Evolutionary conservation across 2,113 vertebrate genomes (phyloP), one percentile per base, ranked within the genome.

Genomic region (Otus sunia): DNA sequence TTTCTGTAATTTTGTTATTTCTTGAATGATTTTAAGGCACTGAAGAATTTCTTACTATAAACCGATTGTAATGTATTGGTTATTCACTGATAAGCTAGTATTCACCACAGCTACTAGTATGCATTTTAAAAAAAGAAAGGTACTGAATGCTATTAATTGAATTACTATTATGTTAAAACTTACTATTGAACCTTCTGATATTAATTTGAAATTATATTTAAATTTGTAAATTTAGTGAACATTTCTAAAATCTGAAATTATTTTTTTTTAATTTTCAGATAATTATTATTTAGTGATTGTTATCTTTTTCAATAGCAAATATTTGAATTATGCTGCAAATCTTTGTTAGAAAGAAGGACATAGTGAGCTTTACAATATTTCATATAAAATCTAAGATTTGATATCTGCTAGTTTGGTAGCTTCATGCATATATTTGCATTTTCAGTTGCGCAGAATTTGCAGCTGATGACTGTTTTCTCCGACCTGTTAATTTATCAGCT

Each of bases 401-500:
- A 1, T 39, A 11, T 14, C 58, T 73, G 14, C 49, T 62, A 30
- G 25, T 68, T 69, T 79, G 7, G 34, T 59, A 86, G 64, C 12
- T 77, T 77, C 43, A 20, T 62, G 34, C 34, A 52, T 91, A 15
- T 78, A n/a, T 71, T 85, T 87, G 25, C 66, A 49, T 71, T 93
- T 92, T 83, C n/a, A 63, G 21, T 93, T 82, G 41, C 52, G 56
- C 36, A 53, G 34, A 87, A 34, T 69, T 93, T 87, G 34, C 45
- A 69, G n/a, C 50, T 85, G 53, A 56, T 81, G 23, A 85, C 12
- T 69, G 34, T 94, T 86, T 94, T 92, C 76, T 94, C 77, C 56
- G 63, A 73, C 37, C 74, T 94, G 88, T 81, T 94, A 92, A 85
- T 96, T 95, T 91, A 94, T 43, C 39, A n/a, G 7, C 69, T 94